These are phyloP conservation scores for Zosterops japonicus DNA, from an alignment of 2,113 vertebrate genomes.

Conservation along the genomic window DNA sequence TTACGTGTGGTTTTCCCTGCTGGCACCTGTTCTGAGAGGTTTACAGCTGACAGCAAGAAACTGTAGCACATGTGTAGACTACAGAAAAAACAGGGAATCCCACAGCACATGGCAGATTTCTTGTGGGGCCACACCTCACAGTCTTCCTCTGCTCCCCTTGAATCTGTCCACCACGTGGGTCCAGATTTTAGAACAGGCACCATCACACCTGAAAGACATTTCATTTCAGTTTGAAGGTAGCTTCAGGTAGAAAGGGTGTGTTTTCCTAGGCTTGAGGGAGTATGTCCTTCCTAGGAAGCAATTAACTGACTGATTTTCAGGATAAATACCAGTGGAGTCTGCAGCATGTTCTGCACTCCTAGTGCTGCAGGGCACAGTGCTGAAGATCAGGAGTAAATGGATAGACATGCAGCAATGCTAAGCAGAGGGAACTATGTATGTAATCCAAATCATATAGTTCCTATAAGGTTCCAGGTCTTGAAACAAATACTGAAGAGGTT, in stretches of 20 bases:
- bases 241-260: background rate
- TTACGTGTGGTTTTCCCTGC: background rate
- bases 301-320: background rate
- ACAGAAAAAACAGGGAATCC: background rate
- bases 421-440: background rate
- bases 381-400: background rate
- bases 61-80: background rate
- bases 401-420: background rate
- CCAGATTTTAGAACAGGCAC: background rate
- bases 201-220: background rate
- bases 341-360: background rate
- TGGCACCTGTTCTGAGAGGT: background rate
- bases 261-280: background rate
- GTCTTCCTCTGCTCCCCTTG: fast-evolving
- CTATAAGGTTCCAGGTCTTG: background rate
- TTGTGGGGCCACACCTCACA: background rate
- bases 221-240: background rate
- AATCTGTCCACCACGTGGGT: background rate
- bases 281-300: background rate
- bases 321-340: background rate
- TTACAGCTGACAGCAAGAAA: background rate
- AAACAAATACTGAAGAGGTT: background rate
- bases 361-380: background rate
- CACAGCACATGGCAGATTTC: background rate
- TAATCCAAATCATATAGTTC: background rate